Evolutionary conservation across 2,888 invertebrate genomes (phyloP).

Genomic region (Sarcophaga carnaria): DNA sequence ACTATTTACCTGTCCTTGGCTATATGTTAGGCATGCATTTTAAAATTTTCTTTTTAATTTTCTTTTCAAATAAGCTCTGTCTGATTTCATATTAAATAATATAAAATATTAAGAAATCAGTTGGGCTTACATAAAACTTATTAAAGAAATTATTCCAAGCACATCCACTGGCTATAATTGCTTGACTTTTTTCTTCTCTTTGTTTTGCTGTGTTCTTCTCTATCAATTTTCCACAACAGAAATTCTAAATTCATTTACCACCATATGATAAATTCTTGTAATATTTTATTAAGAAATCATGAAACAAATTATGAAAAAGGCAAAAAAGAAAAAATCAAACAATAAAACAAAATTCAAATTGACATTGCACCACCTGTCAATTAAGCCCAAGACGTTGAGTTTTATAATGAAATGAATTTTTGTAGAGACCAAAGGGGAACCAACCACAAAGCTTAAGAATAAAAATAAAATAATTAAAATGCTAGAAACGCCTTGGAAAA

Average conservation of each 20-base stretch:
- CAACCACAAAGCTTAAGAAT: slow-evolving; percentile 24
- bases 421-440: slow-evolving; percentile 22
- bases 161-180: slow-evolving; percentile 61
- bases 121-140: not conserved
- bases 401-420: slow-evolving; percentile 58
- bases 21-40: too few relatives aligned
- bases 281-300: slow-evolving; percentile 66
- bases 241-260: not conserved
- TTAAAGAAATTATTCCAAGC: slow-evolving; percentile 53
- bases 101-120: slow-evolving; percentile 13
- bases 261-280: slow-evolving; percentile 44
- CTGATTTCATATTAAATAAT: slow-evolving; percentile 1
- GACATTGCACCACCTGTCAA: slow-evolving; percentile 64
- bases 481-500: slow-evolving; percentile 57
- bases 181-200: slow-evolving; percentile 44
- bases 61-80: not conserved
- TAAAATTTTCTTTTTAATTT: not conserved
- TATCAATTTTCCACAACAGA: not conserved
- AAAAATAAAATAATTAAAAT: slow-evolving; percentile 58
- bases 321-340: slow-evolving; percentile 8
- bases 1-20: too few relatives aligned
- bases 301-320: slow-evolving; percentile 5
- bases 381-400: slow-evolving; percentile 56
- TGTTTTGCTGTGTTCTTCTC: too few relatives aligned
- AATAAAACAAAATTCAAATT: slow-evolving; percentile 26